Conservation (phyloP, 1,140 invertebrate species). For the Luehdorfia chinensis region DNA sequence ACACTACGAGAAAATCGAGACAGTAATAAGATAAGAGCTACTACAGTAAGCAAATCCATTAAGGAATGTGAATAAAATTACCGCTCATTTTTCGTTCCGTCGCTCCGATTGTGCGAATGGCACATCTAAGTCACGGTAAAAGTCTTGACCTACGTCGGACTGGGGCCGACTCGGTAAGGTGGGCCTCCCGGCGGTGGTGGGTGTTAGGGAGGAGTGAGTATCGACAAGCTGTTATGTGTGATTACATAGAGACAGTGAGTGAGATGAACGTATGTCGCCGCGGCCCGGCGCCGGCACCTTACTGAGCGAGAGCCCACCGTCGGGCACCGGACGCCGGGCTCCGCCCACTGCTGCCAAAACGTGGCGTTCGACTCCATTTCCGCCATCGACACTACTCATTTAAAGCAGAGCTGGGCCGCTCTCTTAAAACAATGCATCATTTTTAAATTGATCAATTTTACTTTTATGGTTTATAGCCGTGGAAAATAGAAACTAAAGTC, state of each 20-base stretch:
- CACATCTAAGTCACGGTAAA: slow-evolving; percentile 57
- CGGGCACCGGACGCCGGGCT: too few species aligned
- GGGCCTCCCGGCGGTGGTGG: background rate
- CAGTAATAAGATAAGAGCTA: slow-evolving; percentile 71
- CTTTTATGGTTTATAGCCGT: slow-evolving; percentile 5
- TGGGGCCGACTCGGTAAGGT: too few species aligned
- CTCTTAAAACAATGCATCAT: too few species aligned
- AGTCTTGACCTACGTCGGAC: slow-evolving; percentile 28
- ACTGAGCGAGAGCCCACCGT: too few species aligned
- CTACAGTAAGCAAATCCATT: slow-evolving; percentile 72
- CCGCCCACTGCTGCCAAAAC: too few species aligned
- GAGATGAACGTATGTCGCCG: background rate
- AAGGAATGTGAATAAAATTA: slow-evolving; percentile 69
- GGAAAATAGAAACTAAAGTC: slow-evolving; percentile 16
- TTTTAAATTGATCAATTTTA: too few species aligned
- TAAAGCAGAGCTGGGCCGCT: too few species aligned
- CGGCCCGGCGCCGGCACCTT: too few species aligned
- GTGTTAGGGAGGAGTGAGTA: slow-evolving; percentile 6
- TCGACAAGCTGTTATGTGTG: background rate
- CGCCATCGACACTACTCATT: too few species aligned
- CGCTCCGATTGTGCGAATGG: slow-evolving; percentile 56
- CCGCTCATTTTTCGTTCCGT: slow-evolving; percentile 55
- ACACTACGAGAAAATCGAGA: slow-evolving; percentile 70
- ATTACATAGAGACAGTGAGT: slow-evolving; percentile 2
- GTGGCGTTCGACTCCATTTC: too few species aligned